phyloP scores from a whole-genome alignment of 2,888 invertebrate genomes.

The Microchrysa polita region DNA sequence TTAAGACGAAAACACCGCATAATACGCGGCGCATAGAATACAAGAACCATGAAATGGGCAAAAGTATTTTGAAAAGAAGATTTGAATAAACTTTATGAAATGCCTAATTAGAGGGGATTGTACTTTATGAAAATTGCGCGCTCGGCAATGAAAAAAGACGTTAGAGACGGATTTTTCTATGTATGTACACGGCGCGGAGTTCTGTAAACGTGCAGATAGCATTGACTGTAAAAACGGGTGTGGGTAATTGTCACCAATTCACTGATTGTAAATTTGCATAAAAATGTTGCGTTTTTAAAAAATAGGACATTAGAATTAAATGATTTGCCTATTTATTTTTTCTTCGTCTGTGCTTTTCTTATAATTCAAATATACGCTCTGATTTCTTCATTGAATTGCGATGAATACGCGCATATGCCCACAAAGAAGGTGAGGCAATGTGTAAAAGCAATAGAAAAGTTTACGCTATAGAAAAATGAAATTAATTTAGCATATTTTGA shows the following conservation, averaged over 20 bases:
- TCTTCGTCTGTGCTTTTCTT: neutral
- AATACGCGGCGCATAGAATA: neutral
- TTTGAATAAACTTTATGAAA: slow-evolving; percentile 47
- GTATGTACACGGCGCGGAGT: no score
- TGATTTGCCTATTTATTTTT: slow-evolving; percentile 36
- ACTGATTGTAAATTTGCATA: slow-evolving; percentile 45
- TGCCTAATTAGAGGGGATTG: slow-evolving; percentile 49
- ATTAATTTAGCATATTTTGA: no score
- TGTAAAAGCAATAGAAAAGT: neutral
- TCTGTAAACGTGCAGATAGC: neutral
- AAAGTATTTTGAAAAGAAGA: slow-evolving; percentile 20
- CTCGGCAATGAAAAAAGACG: slow-evolving; percentile 18
- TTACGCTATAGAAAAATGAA: neutral
- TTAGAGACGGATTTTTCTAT: neutral
- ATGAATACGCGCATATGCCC: neutral
- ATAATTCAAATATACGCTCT: neutral
- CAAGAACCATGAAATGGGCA: slow-evolving; percentile 9
- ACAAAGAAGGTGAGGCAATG: neutral
- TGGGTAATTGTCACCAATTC: slow-evolving; percentile 49
- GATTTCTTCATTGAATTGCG: neutral
- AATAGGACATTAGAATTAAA: slow-evolving; percentile 49
- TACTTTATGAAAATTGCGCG: slow-evolving; percentile 19
- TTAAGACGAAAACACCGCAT: neutral
- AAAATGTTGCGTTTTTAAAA: slow-evolving; percentile 38
- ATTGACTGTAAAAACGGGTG: neutral